Base-by-base conservation (phyloP, 2,113 vertebrate species). In the Pelusios castaneus region DNA sequence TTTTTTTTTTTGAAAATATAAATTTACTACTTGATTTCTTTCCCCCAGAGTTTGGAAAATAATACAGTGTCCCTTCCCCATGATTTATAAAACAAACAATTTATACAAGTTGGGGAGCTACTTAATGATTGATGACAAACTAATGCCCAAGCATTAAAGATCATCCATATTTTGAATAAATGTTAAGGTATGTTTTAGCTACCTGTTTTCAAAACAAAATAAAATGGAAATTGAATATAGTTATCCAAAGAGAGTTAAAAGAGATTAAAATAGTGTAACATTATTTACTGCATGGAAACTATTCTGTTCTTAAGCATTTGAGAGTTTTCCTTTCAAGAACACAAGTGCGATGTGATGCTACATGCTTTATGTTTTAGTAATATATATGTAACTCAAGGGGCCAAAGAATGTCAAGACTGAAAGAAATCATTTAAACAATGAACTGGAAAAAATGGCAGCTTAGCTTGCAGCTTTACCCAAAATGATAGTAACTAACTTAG, bases 281-380 rank as follows among this genome's bases (percentile, higher is more conserved):
- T 76, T 91, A 63, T 85, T 95, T 82, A 96, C 70, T 84, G 89
- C 91, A 95, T 41, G 84, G 89, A 95, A 93, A 88, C 49, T 31
- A 82, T 47, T 84, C 41, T 75, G 89, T 82, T 97, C 92, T 96
- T 95, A 97, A 97, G 89, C 96, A 97, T 95, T 96, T 92, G 96
- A 95, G 96, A 95, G 94, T 97, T 95, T 97, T 95, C 94, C 93
- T 97, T 96, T 97, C 95, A 97, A 54, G 70, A 96, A 97, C 91
- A 96, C 13, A 91, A 91, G 91, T 91, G 83, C 88, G 58, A 81
- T 89, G 89, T 88, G 88, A 94, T 85, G 85, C 93, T 92, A 95
- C 86, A 93, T 76, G 83, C 88, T 97, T 97, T 94, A 97, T 97
- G 92, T 95, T 96, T 97, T 97, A 97, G 96, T 97, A 95, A 97